Conservation (phyloP, 2,113 vertebrate species). For the Mirza zaza region DNA sequence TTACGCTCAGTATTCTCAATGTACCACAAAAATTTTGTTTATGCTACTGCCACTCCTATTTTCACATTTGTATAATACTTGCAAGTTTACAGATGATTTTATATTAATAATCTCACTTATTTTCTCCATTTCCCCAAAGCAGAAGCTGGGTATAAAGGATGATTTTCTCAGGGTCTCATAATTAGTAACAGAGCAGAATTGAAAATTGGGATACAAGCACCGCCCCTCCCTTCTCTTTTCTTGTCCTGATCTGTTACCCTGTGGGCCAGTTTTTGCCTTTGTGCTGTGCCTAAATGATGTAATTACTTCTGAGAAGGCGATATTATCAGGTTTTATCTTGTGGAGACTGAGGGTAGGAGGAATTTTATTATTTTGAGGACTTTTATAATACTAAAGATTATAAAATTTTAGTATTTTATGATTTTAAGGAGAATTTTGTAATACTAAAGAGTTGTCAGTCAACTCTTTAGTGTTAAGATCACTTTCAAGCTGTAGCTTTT, state of each 20-base stretch:
- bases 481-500: neutral
- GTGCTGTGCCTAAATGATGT: neutral
- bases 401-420: neutral
- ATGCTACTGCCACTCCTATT: neutral
- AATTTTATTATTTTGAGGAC: neutral
- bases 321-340: neutral
- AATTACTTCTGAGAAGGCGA: neutral
- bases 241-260: neutral
- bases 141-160: neutral
- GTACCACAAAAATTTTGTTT: neutral
- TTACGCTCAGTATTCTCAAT: neutral
- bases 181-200: neutral
- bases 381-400: neutral
- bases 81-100: neutral
- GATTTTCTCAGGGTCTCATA: neutral
- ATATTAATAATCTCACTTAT: neutral
- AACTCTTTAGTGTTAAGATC: neutral
- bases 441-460: neutral
- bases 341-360: conserved; percentile 29
- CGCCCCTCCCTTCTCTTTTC: neutral
- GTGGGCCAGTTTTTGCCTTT: neutral
- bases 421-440: neutral
- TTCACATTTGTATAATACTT: conserved; percentile 14
- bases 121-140: neutral
- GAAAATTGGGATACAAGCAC: too few species aligned